Conservation (phyloP, 2,888 invertebrate genomes). For the Heliconius cydno region DNA sequence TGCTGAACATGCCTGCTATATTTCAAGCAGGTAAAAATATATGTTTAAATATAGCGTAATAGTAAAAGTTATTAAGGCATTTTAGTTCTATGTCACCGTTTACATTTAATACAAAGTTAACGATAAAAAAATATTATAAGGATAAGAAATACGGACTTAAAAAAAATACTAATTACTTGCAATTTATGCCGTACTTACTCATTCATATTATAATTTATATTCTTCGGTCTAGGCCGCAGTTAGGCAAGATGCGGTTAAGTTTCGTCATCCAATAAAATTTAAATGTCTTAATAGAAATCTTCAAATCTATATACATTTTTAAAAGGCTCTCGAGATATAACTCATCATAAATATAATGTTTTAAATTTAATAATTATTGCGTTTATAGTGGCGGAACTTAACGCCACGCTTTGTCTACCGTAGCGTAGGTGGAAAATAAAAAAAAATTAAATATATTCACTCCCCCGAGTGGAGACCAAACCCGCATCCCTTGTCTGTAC, state of each 20-base stretch:
- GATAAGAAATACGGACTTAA: not conserved
- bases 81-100: not conserved
- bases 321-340: not conserved
- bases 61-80: not conserved
- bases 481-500: too few relatives aligned
- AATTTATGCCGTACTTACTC: not conserved
- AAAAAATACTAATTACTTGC: not conserved
- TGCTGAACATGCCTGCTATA: too few relatives aligned
- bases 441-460: not conserved
- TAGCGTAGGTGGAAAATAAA: not conserved
- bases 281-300: not conserved
- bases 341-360: not conserved
- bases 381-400: not conserved
- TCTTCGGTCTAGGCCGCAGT: slow-evolving; percentile 2
- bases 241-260: not conserved
- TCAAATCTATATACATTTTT: not conserved
- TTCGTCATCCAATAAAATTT: not conserved
- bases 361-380: too few relatives aligned
- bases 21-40: too few relatives aligned
- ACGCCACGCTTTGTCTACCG: not conserved
- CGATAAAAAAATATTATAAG: not conserved
- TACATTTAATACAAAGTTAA: not conserved
- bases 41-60: too few relatives aligned
- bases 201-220: slow-evolving; percentile 7
- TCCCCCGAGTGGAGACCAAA: not conserved